These are phyloP conservation scores for Silvanus unidentatus DNA, from an alignment of 2,888 invertebrate genomes.

Conservation along the genomic window DNA sequence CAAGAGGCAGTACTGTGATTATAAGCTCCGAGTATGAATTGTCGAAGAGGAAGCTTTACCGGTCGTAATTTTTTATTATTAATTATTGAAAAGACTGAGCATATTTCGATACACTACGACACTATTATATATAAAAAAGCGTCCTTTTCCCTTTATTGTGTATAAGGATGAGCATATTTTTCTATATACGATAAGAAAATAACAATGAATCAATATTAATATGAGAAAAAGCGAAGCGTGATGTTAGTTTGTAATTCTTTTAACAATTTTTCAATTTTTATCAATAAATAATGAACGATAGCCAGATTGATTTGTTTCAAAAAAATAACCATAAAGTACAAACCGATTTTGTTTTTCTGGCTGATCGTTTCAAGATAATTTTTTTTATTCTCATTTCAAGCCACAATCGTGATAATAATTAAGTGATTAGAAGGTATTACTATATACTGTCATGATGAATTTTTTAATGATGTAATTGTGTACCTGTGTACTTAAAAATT, in stretches of 20 bases:
- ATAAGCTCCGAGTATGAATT: slow-evolving; percentile 82
- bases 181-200: slow-evolving; percentile 29
- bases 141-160: slow-evolving; percentile 28
- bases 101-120: background rate
- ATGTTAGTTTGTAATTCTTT: slow-evolving; percentile 33
- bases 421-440: background rate
- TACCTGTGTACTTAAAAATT: slow-evolving; percentile 36
- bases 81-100: slow-evolving; percentile 13
- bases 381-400: slow-evolving; percentile 12
- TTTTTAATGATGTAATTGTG: slow-evolving; percentile 28
- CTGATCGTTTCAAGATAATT: slow-evolving; percentile 5
- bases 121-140: slow-evolving; percentile 3
- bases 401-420: slow-evolving; percentile 16
- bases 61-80: slow-evolving; percentile 34
- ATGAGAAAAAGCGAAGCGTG: slow-evolving; percentile 33
- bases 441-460: background rate
- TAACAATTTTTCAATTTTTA: background rate
- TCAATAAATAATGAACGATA: slow-evolving; percentile 14
- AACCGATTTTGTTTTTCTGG: slow-evolving; percentile 2
- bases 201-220: slow-evolving; percentile 21
- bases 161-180: slow-evolving; percentile 22
- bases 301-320: too few relatives aligned
- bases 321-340: too few relatives aligned
- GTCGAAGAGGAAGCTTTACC: slow-evolving; percentile 85
- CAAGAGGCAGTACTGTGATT: slow-evolving; percentile 79